Base-by-base conservation (phyloP, 2,888 invertebrate species). In the Cheilosia urbana region DNA sequence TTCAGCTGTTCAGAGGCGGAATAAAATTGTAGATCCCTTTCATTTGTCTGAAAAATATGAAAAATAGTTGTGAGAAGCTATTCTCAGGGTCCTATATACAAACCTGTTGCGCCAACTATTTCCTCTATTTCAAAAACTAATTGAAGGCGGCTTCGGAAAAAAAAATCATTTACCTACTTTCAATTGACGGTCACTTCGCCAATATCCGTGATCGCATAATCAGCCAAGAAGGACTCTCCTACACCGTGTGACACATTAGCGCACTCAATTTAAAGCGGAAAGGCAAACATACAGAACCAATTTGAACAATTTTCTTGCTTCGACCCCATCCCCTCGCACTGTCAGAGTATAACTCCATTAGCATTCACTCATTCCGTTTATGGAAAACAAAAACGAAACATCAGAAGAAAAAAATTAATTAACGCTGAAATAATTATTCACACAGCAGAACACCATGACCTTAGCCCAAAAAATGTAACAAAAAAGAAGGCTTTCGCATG, bases 351-450 rank as follows among this genome's bases (percentile, higher is more conserved):
- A 30, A 30, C 68, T 83, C 83, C 83, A 84, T 84, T 84, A 84
- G 69, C 78, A 62, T 78, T 78, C 49, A 62, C 68, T 79, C 78
- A 68, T 73, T 79, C 72, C 69, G 47, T 51, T 58, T 51, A 63
- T 47, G 19, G 17, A 77, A 49, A 21, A 49, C 11, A 7, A 49
- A 49, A 21, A 13, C 19, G 27, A 15, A 57, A 27, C 34, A 72
- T 47, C 3, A 62, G 37, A 27, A 62, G 42, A 68, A 57, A 73
- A 75, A 37, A 69, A 60, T 55, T 84, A 84, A 84, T 84, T 84
- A 84, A 80, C 71, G 75, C 71, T 80, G 71, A 84, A 84, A 84
- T 84, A 84, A 84, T 80, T 76, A 84, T 84, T 84, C 84, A 84
- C 84, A 80, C 75, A 84, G 71, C 84, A 76, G 49, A 75, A 76